Evolutionary conservation across 2,888 invertebrate species (phyloP), one percentile per base, ranked within the genome.

Genomic region (Hirtodrosophila cameraria): DNA sequence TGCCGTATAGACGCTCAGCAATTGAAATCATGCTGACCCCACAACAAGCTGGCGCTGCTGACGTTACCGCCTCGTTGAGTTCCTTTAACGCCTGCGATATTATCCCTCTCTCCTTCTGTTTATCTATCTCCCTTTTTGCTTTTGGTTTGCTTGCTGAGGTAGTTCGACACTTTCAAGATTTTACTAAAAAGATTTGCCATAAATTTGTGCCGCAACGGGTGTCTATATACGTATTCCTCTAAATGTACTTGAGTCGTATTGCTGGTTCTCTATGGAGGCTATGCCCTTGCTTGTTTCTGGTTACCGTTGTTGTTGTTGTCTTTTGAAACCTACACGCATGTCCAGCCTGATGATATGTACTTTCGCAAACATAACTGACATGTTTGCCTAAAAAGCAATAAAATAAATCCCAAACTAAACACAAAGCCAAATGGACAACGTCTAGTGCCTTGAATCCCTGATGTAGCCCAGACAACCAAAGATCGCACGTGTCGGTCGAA

Each of bases 321-420:
- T 58, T 50, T 54, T 63, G 60, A 72, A 85, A 65, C 87, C 82
- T 83, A 83, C 82, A 83, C 87, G 87, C 86, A 87, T 87, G 82
- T 83, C 87, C 86, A 64, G 74, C 66, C 71, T 76, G 83, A 85
- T 83, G 87, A 87, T 83, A 78, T 87, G 87, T 83, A 82, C 71
- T 87, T 87, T 86, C 65, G 87, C 85, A 74, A 86, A 86, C 87
- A 83, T 87, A 83, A 87, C 83, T 83, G 83, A 87, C 83, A 83
- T 83, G 83, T 83, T 87, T 71, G 84, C 77, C 76, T 77, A 86
- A 86, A 81, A 80, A 69, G 76, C 77, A 71, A 76, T 83, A 69
- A 76, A 86, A 83, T 83, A 83, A 83, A 83, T 83, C 66, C 75
- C 79, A 71, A 68, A 23, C 77, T 55, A 68, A 72, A 76, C 69